Evolutionary conservation across 2,888 invertebrate species (phyloP).

Genomic region (Leptura quadrifasciata): DNA sequence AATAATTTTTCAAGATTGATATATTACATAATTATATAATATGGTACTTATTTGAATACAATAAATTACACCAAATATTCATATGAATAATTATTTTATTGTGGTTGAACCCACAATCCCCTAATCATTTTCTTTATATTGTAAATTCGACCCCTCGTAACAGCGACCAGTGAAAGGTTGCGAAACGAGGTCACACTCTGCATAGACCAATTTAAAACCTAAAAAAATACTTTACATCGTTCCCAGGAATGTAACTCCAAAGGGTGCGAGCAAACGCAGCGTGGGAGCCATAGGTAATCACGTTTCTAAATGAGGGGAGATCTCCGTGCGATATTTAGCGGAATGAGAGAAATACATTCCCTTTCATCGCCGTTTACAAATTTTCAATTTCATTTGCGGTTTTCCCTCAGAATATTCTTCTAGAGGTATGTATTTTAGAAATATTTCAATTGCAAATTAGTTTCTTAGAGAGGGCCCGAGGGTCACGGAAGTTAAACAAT

Average conservation of each 20-base stretch:
- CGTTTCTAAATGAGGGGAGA: neutral
- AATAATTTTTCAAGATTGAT: no score
- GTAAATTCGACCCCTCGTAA: no score
- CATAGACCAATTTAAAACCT: neutral
- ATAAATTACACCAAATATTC: no score
- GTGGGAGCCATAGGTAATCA: neutral
- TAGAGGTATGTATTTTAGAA: neutral
- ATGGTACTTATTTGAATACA: no score
- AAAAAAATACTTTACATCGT: neutral
- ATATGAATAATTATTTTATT: no score
- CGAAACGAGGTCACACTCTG: no score
- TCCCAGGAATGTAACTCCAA: neutral
- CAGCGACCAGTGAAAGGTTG: no score
- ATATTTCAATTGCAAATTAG: neutral
- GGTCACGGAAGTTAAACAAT: no score
- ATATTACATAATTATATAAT: no score
- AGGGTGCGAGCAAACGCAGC: neutral
- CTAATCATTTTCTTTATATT: no score
- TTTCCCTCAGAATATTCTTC: neutral
- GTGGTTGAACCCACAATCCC: no score
- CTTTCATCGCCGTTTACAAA: neutral
- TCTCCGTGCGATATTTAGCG: neutral
- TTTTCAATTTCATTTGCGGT: neutral
- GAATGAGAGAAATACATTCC: neutral
- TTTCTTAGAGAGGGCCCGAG: neutral